Evolutionary conservation across 2,888 invertebrate genomes (phyloP).

Genomic region (Xylota sylvarum): DNA sequence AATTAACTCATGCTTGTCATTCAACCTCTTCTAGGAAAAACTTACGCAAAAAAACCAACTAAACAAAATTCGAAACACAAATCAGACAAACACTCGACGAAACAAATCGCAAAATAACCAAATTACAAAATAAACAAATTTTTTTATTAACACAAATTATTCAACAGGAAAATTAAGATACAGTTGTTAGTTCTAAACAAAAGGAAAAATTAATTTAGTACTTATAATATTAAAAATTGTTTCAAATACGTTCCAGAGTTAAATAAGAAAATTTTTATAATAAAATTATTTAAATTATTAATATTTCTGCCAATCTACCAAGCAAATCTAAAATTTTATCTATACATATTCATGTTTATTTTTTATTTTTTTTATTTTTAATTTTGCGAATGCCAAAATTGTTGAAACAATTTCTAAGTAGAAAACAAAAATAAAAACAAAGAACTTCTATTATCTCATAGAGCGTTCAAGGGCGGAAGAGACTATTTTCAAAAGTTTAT

Average conservation of each 20-base stretch:
- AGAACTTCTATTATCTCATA: slow-evolving; percentile 44
- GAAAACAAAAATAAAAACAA: slow-evolving; percentile 18
- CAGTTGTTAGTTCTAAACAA: slow-evolving; percentile 13
- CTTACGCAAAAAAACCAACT: slow-evolving; percentile 15
- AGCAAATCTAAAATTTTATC: slow-evolving; percentile 44
- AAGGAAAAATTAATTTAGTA: neutral
- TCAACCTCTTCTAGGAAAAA: slow-evolving; percentile 46
- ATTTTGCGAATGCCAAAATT: slow-evolving; percentile 26
- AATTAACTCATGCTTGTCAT: slow-evolving; percentile 53
- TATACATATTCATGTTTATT: neutral
- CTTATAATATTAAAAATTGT: slow-evolving; percentile 37
- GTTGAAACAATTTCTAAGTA: slow-evolving; percentile 61
- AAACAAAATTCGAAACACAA: slow-evolving; percentile 35
- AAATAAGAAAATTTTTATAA: slow-evolving; percentile 3
- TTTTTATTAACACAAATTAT: slow-evolving; percentile 9
- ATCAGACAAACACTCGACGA: slow-evolving; percentile 38
- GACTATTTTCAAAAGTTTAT: slow-evolving; percentile 68
- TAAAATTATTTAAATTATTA: slow-evolving; percentile 7
- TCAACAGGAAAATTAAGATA: slow-evolving; percentile 4
- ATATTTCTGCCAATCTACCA: slow-evolving; percentile 41
- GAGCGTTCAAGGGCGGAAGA: slow-evolving; percentile 62
- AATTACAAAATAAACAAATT: slow-evolving; percentile 8
- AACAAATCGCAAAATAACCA: slow-evolving; percentile 10
- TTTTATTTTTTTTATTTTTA: neutral
- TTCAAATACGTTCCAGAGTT: slow-evolving; percentile 41